Percentiles rank a stretch among this genome's conserved stretches.
Evolutionary conservation across 2,797 vertebrate species (phyloP).

Genomic region (Remorina albescens): DNA sequence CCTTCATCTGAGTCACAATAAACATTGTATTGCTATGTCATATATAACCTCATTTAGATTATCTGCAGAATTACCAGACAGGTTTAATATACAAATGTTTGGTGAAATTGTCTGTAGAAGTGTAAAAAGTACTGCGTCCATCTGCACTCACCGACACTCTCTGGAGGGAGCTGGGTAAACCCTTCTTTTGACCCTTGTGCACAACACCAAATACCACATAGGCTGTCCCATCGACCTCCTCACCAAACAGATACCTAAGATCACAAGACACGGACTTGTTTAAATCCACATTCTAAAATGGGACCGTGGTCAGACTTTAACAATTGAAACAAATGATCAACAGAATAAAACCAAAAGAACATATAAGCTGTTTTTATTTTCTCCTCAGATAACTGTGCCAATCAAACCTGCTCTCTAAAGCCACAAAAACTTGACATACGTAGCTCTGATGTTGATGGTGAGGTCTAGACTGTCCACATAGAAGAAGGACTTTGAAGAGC

Average conservation of each 20-base stretch:
- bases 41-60: too few relatives aligned
- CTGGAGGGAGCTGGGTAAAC: conserved; percentile 66
- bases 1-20: too few relatives aligned
- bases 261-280: background rate
- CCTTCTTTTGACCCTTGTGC: conserved; percentile 38
- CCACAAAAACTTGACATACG: conserved; percentile 55
- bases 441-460: conserved; percentile 72
- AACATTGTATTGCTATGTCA: too few relatives aligned
- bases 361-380: background rate
- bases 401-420: background rate
- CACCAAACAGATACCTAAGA: conserved; percentile 79
- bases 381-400: background rate
- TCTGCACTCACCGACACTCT: conserved; percentile 60
- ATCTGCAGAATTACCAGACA: too few relatives aligned
- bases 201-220: conserved; percentile 82
- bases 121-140: too few relatives aligned
- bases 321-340: background rate
- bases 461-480: conserved; percentile 62
- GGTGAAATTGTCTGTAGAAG: too few relatives aligned
- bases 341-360: background rate
- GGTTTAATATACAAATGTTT: too few relatives aligned
- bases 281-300: background rate
- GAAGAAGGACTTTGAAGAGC: conserved; percentile 63
- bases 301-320: background rate
- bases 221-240: conserved; percentile 73